Base-by-base conservation (phyloP, 2,113 vertebrate genomes). In the Helogale parvula region DNA sequence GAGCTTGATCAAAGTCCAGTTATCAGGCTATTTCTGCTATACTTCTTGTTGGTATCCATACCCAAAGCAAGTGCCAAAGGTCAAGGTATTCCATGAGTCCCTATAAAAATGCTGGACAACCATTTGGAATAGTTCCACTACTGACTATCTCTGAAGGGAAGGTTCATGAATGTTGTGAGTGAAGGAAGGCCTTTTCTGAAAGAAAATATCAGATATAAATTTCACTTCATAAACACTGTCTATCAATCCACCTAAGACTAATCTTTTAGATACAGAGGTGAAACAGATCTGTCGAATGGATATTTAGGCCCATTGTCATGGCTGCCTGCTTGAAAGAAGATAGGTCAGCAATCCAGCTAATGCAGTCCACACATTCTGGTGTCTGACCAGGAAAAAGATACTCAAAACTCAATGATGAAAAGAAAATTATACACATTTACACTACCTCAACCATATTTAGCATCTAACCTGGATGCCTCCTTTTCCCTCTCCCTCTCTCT, bases 121-220 rank as follows among this genome's bases (percentile, higher is more conserved):
- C 9, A 84, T 83, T 52, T 93, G 50, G 52, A 50, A 27, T 80
- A 63, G n/a, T 65, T 79, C 41, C 80, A 77, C 11, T 90, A 31
- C 23, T 87, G 71, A 96, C 29, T 27, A 52, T 7, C 45, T 80
- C 29, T 93, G 69, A 94, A 74, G 74, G 10, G 21, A 93, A 83
- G 5, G 54, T 57, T 74, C 31, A 80, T 54, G n/a, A 90, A 81
- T 93, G 16, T 63, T 88, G 13, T 11, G 15, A 11, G 33, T 17
- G 27, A 13, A 6, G 47, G 11, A 93, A 90, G 16, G 23, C 14
- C 13, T 96, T 71, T 90, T 76, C 35, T 76, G 33, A 5, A 93
- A 74, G 38, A 80, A 87, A 84, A 94, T 95, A 54, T 25, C 19
- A 92, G 41, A 31, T 93, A 57, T 47, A 76, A 57, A 94, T 93